These are phyloP conservation scores for Colistium nudipinnis DNA, from an alignment of 2,113 vertebrate species.

Conservation along the genomic window DNA sequence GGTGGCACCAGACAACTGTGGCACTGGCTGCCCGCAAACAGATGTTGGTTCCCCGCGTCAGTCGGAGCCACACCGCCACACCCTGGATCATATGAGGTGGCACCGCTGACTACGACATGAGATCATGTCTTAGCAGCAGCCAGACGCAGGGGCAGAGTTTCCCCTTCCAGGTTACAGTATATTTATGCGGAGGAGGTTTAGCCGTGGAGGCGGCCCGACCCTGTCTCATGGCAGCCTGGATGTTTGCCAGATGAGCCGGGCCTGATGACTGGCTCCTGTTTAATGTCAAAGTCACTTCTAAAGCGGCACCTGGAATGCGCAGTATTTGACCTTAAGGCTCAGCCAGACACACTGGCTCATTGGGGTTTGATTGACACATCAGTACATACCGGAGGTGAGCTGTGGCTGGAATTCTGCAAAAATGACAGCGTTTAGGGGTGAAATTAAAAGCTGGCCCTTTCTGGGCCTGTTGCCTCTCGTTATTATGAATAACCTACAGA, in stretches of 20 bases:
- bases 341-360: conserved; percentile 71
- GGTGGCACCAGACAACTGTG: conserved; percentile 56
- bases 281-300: conserved; percentile 78
- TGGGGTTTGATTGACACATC: conserved; percentile 67
- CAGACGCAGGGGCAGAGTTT: conserved; percentile 25
- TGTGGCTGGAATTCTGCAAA: conserved; percentile 22
- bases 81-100: conserved; percentile 63
- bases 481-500: conserved; percentile 23
- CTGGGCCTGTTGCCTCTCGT: not conserved
- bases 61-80: conserved; percentile 34
- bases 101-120: conserved; percentile 49
- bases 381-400: conserved; percentile 23
- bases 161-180: conserved; percentile 40
- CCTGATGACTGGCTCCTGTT: conserved; percentile 71
- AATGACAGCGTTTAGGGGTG: conserved; percentile 1
- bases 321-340: conserved; percentile 75
- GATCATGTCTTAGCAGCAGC: conserved; percentile 59
- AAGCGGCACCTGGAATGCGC: conserved; percentile 71
- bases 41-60: conserved; percentile 59
- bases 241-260: conserved; percentile 61
- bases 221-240: conserved; percentile 58
- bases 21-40: conserved; percentile 52
- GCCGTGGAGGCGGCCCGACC: conserved; percentile 24
- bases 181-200: conserved; percentile 58
- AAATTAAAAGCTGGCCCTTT: not conserved